These are phyloP conservation scores for Chionomys nivalis DNA, from an alignment of 2,113 vertebrate species.

Conservation along the genomic window DNA sequence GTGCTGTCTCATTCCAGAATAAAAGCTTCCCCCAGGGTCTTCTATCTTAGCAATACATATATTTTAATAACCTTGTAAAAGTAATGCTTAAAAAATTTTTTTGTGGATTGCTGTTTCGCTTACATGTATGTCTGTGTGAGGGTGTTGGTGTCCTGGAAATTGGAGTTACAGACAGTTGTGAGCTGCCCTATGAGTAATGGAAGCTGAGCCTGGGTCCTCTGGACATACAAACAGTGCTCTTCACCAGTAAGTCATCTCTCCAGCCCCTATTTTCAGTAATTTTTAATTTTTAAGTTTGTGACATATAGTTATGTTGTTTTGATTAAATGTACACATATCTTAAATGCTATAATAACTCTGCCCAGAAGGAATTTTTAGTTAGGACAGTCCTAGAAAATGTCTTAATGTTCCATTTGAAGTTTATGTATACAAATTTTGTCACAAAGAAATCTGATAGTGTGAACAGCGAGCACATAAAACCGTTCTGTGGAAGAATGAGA, in stretches of 20 bases:
- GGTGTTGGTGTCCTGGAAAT: neutral
- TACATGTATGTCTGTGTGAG: neutral
- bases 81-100: neutral
- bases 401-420: constrained; percentile 40
- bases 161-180: neutral
- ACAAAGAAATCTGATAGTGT: neutral
- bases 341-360: neutral
- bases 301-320: constrained; percentile 44
- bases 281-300: constrained; percentile 34
- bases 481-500: neutral
- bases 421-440: constrained; percentile 13
- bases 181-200: neutral
- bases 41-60: constrained; percentile 12
- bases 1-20: neutral
- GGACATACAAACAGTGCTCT: neutral
- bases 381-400: constrained; percentile 11
- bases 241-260: neutral
- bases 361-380: constrained; percentile 25
- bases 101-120: neutral
- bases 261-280: too few relatives aligned
- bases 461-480: neutral
- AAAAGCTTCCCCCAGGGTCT: neutral
- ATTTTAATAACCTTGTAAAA: neutral
- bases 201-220: neutral
- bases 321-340: neutral